phyloP scores from a whole-genome alignment of 64 coral and sea anemone genomes.

The Dendronephthya gigantea region DNA sequence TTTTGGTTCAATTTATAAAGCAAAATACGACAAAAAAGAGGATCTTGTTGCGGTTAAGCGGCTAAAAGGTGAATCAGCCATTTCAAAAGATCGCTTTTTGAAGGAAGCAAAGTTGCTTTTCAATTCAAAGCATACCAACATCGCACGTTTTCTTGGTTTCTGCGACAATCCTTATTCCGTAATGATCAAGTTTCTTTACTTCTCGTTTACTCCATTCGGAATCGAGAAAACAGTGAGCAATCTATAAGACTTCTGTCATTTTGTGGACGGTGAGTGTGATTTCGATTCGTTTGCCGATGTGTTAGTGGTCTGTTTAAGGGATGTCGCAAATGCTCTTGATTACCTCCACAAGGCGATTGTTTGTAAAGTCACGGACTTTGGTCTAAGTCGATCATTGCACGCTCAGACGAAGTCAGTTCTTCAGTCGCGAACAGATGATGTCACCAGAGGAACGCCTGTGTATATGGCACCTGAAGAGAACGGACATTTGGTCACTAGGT shows the following conservation, averaged over 20 bases:
- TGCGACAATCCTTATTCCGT: conserved; percentile 17
- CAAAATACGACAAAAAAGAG: background rate
- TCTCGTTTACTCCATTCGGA: background rate
- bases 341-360: conserved; percentile 6
- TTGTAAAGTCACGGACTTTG: conserved; percentile 28
- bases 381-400: conserved; percentile 6
- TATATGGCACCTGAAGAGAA: conserved; percentile 37
- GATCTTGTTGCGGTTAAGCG: conserved; percentile 27
- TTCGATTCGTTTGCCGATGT: conserved; percentile 7
- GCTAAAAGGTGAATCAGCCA: conserved; percentile 21
- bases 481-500: conserved; percentile 37
- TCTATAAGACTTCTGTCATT: background rate
- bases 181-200: conserved; percentile 38
- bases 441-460: conserved; percentile 19
- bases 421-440: background rate
- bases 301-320: conserved; percentile 9
- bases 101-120: background rate
- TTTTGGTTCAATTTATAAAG: conserved; percentile 42
- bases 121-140: background rate
- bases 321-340: background rate
- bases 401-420: conserved; percentile 22
- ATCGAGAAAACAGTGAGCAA: background rate
- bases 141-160: background rate
- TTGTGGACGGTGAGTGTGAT: background rate
- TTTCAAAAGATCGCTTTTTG: conserved; percentile 19